Evolutionary conservation across 92 coral and sea anemone species (phyloP).

Genomic region (Bergia puertoricense): DNA sequence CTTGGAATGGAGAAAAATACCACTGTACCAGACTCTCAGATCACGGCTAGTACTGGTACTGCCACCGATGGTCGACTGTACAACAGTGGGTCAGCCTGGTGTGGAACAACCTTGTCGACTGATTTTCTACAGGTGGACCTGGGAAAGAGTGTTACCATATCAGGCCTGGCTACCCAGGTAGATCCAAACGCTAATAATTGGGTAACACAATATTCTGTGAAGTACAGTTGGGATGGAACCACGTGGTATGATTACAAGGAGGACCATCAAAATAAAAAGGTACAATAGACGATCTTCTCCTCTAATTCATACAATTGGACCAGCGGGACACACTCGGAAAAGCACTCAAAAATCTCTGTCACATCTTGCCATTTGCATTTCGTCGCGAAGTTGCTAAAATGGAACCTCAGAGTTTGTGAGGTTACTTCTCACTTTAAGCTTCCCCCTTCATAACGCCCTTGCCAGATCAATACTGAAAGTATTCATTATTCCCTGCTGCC

Average conservation of each 20-base stretch:
- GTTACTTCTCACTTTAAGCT: no score
- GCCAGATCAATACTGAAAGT: no score
- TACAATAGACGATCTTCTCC: no score
- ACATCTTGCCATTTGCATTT: no score
- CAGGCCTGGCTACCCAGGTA: conserved; percentile 32
- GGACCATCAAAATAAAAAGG: no score
- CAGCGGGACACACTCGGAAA: no score
- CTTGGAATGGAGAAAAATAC: conserved; percentile 1
- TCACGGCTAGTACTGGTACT: conserved; percentile 19
- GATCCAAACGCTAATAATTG: background rate
- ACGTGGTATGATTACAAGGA: conserved; percentile 10
- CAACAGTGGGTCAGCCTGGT: background rate
- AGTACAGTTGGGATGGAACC: background rate
- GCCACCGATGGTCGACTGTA: conserved; percentile 8
- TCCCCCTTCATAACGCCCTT: no score
- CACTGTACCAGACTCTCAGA: background rate
- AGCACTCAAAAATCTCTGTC: no score
- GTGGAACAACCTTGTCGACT: background rate
- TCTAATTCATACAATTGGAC: no score
- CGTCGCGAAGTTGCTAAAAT: no score
- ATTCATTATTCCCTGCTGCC: no score
- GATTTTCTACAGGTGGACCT: background rate
- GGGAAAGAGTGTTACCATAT: background rate
- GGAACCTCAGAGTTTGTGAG: no score
- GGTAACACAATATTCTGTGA: background rate